Evolutionary conservation across 2,113 vertebrate species (phyloP).

Genomic region (Lampris incognitus): DNA sequence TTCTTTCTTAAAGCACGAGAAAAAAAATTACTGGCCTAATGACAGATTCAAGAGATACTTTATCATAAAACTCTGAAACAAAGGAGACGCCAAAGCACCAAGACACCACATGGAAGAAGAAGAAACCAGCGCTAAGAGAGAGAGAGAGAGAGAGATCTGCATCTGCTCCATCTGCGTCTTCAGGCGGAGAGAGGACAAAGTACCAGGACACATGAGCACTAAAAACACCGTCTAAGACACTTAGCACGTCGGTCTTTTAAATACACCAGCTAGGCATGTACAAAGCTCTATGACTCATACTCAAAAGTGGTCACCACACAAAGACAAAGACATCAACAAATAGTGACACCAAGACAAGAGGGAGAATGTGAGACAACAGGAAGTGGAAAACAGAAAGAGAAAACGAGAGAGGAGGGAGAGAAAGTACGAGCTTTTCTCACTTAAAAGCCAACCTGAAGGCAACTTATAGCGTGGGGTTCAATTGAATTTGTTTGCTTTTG

Average conservation of each 20-base stretch:
- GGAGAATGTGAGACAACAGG: slow-evolving; percentile 15
- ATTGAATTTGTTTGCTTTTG: not conserved
- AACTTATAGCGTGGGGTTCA: not conserved
- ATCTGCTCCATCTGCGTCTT: slow-evolving; percentile 75
- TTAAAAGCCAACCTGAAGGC: not conserved
- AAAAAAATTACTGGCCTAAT: slow-evolving; percentile 78
- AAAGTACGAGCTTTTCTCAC: slow-evolving; percentile 3
- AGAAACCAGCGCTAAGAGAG: slow-evolving; percentile 70
- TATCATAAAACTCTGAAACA: slow-evolving; percentile 61
- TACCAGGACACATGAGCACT: slow-evolving; percentile 90
- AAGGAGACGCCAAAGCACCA: slow-evolving; percentile 58
- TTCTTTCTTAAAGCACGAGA: slow-evolving; percentile 56
- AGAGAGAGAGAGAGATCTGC: slow-evolving; percentile 67
- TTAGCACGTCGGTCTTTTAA: slow-evolving; percentile 72
- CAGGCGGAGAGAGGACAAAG: slow-evolving; percentile 83
- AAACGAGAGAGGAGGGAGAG: slow-evolving; percentile 5
- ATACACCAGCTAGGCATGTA: slow-evolving; percentile 78
- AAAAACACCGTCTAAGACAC: slow-evolving; percentile 80
- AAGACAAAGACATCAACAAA: slow-evolving; percentile 47
- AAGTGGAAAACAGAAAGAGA: slow-evolving; percentile 1
- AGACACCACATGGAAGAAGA: slow-evolving; percentile 34
- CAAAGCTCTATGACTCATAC: slow-evolving; percentile 63
- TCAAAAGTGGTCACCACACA: slow-evolving; percentile 76
- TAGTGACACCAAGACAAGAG: slow-evolving; percentile 2
- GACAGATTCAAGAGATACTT: slow-evolving; percentile 66